phyloP scores from a whole-genome alignment of 2,888 invertebrate genomes.

The Priapulus caudatus region DNA sequence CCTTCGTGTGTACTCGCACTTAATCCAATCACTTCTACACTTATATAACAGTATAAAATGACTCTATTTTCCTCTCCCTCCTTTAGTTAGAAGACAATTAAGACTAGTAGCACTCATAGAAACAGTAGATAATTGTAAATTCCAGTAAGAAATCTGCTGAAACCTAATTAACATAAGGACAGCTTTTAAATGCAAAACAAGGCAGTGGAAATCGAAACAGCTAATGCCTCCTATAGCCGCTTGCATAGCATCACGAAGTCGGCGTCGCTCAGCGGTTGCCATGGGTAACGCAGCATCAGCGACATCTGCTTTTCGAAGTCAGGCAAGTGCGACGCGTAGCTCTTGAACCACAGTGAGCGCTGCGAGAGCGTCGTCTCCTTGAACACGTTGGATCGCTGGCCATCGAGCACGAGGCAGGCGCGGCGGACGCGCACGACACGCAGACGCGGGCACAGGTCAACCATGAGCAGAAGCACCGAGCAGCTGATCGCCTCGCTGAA shows the following conservation, averaged over 20 bases:
- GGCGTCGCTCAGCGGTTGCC: not conserved
- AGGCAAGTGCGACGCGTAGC: not conserved
- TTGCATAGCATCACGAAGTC: not conserved
- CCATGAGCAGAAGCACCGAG: not conserved
- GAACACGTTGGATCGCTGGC: not conserved
- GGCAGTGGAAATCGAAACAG: too few relatives aligned
- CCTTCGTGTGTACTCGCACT: too few relatives aligned
- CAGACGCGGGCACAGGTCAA: not conserved
- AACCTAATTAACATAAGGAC: too few relatives aligned
- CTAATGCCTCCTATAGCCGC: too few relatives aligned
- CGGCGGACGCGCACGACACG: not conserved
- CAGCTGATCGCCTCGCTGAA: slow-evolving; percentile 1
- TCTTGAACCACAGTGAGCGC: not conserved
- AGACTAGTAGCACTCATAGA: too few relatives aligned
- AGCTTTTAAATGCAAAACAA: too few relatives aligned
- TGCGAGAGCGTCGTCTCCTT: not conserved
- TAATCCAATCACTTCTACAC: too few relatives aligned
- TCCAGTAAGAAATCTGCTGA: too few relatives aligned
- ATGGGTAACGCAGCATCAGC: not conserved
- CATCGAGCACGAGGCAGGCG: not conserved
- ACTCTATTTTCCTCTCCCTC: too few relatives aligned
- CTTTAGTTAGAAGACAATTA: too few relatives aligned
- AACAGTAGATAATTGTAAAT: too few relatives aligned
- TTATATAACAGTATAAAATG: too few relatives aligned
- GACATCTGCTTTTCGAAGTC: not conserved